phyloP scores from a whole-genome alignment of 2,888 invertebrate species.

The Apocheima hispidaria region DNA sequence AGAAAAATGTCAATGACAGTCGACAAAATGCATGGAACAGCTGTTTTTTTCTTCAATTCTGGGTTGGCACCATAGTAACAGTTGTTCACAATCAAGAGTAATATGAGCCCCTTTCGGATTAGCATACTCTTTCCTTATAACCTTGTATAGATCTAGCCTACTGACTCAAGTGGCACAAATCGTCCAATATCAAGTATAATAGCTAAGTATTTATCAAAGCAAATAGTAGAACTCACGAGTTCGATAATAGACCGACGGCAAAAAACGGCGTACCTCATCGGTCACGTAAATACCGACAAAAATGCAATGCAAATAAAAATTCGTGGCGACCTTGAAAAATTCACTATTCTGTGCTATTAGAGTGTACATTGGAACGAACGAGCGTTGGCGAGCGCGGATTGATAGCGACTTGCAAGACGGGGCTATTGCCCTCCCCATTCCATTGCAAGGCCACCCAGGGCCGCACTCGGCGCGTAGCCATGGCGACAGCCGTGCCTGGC shows the following conservation, averaged over 20 bases:
- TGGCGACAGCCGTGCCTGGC: conserved; percentile 67
- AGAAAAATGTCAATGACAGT: too few relatives aligned
- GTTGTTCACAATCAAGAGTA: too few relatives aligned
- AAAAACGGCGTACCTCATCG: conserved; percentile 46
- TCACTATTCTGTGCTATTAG: conserved; percentile 52
- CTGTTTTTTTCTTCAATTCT: too few relatives aligned
- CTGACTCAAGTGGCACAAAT: neutral
- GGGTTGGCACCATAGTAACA: too few relatives aligned
- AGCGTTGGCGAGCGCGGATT: conserved; percentile 76
- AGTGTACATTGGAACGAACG: conserved; percentile 66
- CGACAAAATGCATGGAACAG: too few relatives aligned
- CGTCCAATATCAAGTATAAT: conserved; percentile 4
- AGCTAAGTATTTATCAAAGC: conserved; percentile 11
- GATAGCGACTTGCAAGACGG: conserved; percentile 78
- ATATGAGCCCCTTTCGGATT: too few relatives aligned
- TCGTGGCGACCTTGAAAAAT: conserved; percentile 70
- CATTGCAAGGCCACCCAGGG: conserved; percentile 86
- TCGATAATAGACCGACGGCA: conserved; percentile 28
- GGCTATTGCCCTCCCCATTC: conserved; percentile 86
- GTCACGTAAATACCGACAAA: conserved; percentile 55
- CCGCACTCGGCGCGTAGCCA: conserved; percentile 79
- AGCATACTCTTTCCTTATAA: too few relatives aligned
- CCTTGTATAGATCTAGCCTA: neutral
- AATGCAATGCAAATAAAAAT: conserved; percentile 69
- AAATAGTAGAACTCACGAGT: conserved; percentile 28